Evolutionary conservation across 2,888 invertebrate genomes (phyloP), one percentile per base, ranked within the genome.

Genomic region (Euplagia quadripunctaria): DNA sequence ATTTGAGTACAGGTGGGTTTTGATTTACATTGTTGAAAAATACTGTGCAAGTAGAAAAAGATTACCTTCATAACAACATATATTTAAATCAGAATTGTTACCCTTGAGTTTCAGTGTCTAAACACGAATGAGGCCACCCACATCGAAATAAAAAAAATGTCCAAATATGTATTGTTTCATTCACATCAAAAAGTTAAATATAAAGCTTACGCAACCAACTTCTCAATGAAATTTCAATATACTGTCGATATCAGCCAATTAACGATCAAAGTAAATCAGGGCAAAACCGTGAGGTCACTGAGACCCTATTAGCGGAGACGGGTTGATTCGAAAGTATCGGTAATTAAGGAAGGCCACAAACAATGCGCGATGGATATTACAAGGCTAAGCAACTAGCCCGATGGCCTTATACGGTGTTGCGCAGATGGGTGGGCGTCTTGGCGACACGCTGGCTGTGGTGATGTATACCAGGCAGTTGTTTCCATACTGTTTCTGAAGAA

Each of bases 251-350:
- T 79, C 79, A 79, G 77, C 89, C 91, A 91, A 91, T 91, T 91
- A 91, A 85, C 84, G 87, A 77, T 85, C 85, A 80, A 89, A 86
- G 87, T 89, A 90, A 91, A 90, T 91, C 91, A 89, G 91, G 87
- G 87, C 90, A 86, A 84, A 83, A 80, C 81, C 81, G 82, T 89
- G 88, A 91, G 91, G 91, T 88, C 89, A 86, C 74, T 78, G 68
- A 63, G 83, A 75, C 89, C 90, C 88, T 90, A 89, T 89, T 89
- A 87, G 88, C 85, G 78, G 83, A 84, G 88, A 87, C 89, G 89
- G 88, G 89, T 88, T 85, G 76, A 84, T 88, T 91, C 86, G 91
- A 92, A 91, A 92, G 90, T 90, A 87, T 86, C 83, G 85, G 84
- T 88, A 89, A 90, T 90, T 89, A 89, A 87, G 85, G 87, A 89